Evolutionary conservation across 1,140 invertebrate species (phyloP), one percentile per base, ranked within the genome.

Genomic region (Holcopasites calliopsidis): DNA sequence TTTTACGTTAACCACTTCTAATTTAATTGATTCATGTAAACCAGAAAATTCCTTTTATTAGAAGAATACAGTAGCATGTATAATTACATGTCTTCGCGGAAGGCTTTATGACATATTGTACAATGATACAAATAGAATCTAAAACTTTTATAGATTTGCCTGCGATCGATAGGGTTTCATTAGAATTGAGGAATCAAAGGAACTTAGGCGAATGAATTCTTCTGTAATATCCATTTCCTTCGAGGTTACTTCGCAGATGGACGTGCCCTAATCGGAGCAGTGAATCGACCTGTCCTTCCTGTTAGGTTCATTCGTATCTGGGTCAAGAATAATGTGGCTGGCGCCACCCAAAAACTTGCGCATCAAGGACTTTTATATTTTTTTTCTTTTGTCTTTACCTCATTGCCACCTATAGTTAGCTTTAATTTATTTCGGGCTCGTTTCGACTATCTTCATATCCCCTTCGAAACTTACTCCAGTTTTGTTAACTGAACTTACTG

Each of bases 341-440:
- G 28, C 64, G 18, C 47, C 23, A n/a, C 78, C 55, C 70, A 44
- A n/a, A n/a, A 75, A 76, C 60, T 40, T 10, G 16, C 35, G 64
- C 62, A 76, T 83, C 72, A 47, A 76, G 26, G 58, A 26, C 64
- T 66, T 71, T 76, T 68, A 75, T 77, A 23, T 86, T 82, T 86
- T 82, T 79, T 80, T 18, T 86, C 80, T 85, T 80, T 79, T 78
- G 4, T n/a, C n/a, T n/a, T n/a, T n/a, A n/a, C 1, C 35, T 52
- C 33, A 73, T 77, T 77, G 74, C 52, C 50, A 31, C 55, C 44
- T 47, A 50, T 60, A 8, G 40, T 72, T 40, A 40, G 74, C 21
- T 78, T 85, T 85, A 83, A 82, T 85, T 86, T 84, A 86, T 83
- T 71, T 8, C 40, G n/a, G 49, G 73, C 62, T 28, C 52, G 33